Percentiles rank a stretch among this genome's conserved stretches.
Conservation (phyloP, 1,140 invertebrate genomes). For the Neodiprion fabricii region DNA sequence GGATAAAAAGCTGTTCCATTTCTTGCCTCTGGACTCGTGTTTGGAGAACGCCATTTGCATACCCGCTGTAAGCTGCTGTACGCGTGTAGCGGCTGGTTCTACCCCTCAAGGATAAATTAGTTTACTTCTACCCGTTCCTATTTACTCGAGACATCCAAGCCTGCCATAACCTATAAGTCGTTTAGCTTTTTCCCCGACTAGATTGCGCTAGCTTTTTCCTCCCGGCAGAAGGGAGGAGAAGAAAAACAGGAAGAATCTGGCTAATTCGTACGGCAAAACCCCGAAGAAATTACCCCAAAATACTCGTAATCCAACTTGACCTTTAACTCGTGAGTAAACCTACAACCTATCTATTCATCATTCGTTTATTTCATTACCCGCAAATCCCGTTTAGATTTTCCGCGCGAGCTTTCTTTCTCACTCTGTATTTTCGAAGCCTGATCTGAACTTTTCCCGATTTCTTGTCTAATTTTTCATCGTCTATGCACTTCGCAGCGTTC, state of each 20-base stretch:
- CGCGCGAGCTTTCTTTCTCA: no score
- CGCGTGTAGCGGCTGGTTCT: no score
- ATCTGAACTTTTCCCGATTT: no score
- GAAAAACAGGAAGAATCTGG: neutral
- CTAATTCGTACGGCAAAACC: neutral
- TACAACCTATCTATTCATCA: no score
- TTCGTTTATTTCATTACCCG: no score
- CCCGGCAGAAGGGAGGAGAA: no score
- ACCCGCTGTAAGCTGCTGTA: neutral
- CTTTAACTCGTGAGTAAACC: no score
- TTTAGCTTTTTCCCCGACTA: neutral
- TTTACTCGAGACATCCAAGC: neutral
- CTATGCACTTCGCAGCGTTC: no score
- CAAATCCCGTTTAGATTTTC: no score
- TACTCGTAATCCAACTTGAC: no score
- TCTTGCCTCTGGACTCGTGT: neutral
- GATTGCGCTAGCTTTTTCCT: neutral
- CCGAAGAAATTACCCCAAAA: neutral
- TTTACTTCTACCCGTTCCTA: neutral
- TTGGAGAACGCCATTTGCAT: slow-evolving; percentile 4
- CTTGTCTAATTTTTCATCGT: no score
- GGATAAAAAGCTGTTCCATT: slow-evolving; percentile 2
- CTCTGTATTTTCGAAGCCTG: no score
- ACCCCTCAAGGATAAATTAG: neutral
- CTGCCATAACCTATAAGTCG: slow-evolving; percentile 4